Base-by-base conservation (phyloP, 2,113 vertebrate genomes). In the Macquaria ambigua region DNA sequence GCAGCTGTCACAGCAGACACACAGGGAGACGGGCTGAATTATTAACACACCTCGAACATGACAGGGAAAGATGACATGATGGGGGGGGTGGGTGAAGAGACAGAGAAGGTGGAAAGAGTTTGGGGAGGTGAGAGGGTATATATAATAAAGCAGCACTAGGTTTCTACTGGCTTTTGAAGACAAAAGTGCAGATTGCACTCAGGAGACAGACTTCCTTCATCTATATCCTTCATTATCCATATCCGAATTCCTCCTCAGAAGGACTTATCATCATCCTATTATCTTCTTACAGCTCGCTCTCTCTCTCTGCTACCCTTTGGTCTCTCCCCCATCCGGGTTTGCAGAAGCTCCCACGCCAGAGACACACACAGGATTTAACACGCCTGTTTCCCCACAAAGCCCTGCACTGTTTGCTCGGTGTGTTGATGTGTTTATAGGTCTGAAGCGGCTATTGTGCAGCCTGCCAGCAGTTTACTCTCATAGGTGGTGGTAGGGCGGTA, bases 311-410 rank as follows among this genome's bases (percentile, higher is more conserved):
- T 56, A 48, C n/a, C 59, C 79, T 88, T 89, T 86, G 86, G 84
- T 89, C 82, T 86, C 53, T 70, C 82, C 71, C 73, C 68, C 84
- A 84, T 90, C 91, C 71, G 81, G 86, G 83, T 85, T 77, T 84
- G 81, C 63, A 70, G 76, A 79, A 56, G 70, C 84, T 93, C 74
- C 81, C 76, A 84, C 67, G 46, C 55, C 80, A 66, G 67, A 90
- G 53, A 63, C 71, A 59, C 76, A 72, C 88, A 86, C 89, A 92
- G 85, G 85, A 88, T 90, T 90, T 90, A 90, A 89, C 89, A 81
- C 62, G 80, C 84, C 85, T 74, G 90, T 77, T 91, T 89, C 87
- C 85, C 74, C 69, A 87, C 87, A 90, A 88, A 90, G 77, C 79
- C 66, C 63, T 12, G 55, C 69, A 12, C 74, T 89, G 87, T 91